Evolutionary conservation across 1,140 invertebrate species (phyloP), one percentile per base, ranked within the genome.

Genomic region (Diachasma alloeum): DNA sequence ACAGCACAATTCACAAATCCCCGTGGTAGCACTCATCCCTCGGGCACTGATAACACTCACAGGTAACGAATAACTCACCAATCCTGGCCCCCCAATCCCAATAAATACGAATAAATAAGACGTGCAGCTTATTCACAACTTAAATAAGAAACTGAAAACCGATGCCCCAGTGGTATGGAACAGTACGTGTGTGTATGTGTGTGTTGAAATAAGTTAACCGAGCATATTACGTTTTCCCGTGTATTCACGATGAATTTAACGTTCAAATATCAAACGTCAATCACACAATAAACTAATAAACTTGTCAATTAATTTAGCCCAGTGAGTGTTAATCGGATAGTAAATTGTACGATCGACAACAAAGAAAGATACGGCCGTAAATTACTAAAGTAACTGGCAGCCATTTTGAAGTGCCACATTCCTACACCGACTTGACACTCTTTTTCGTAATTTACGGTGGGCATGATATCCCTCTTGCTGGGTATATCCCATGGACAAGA

Each of bases 321-420:
- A 26, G 24, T 8, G 5, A 19, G 75, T 53, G 74, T 76, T 63
- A 78, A 73, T 46, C 46, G 48, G 46, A 81, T 78, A 79, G 75
- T 71, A 37, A 79, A 86, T 89, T 85, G 87, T 82, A 83, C 83
- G 81, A 81, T 79, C 85, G 84, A 90, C 87, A 90, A 90, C 88
- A 89, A 89, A 89, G 88, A 87, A 86, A 86, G 83, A 87, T 84
- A 86, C 85, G 86, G 87, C 87, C 85, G 87, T 89, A 90, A 90
- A 89, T 90, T 90, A 88, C 85, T 86, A 89, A 87, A 90, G 87
- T 88, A 87, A 88, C 87, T 89, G 86, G 89, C 86, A 88, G 90
- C 90, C 90, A 91, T 91, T 88, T 91, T 91, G 90, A 90, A 90
- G 88, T 90, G 88, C 88, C 87, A 89, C 90, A 90, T 90, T 90